Conservation (phyloP, 2,797 vertebrate species). For the Falco concolor region DNA sequence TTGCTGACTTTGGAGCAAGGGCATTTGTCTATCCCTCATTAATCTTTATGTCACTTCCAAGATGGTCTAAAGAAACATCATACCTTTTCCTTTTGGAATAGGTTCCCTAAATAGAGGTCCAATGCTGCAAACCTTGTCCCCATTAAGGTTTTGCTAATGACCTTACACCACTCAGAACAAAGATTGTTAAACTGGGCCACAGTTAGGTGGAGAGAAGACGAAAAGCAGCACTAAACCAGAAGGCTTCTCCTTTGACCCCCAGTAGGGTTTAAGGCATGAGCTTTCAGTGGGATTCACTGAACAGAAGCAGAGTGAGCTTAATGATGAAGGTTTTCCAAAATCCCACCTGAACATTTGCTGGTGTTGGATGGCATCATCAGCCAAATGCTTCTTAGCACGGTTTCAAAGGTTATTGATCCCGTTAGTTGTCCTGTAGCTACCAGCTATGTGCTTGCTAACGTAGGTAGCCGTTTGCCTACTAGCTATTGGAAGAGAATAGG, state of each 20-base stretch:
- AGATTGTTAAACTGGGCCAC: neutral
- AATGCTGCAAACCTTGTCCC: neutral
- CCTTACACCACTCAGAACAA: neutral
- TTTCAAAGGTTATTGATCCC: neutral
- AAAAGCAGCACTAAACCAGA: neutral
- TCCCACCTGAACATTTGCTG: neutral
- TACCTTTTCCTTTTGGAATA: constrained; percentile 12
- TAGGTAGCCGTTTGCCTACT: neutral
- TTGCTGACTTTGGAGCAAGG: constrained; percentile 63
- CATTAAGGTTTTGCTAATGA: constrained; percentile 22
- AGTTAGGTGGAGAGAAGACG: neutral
- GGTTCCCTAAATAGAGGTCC: constrained; percentile 15
- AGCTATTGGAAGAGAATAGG: neutral
- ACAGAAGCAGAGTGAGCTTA: neutral
- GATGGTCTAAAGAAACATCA: constrained; percentile 29
- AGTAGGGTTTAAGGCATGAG: constrained; percentile 2
- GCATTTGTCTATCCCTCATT: constrained; percentile 55
- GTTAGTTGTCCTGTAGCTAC: neutral
- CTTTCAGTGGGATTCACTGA: neutral
- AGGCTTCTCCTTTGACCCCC: neutral
- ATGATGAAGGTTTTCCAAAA: neutral
- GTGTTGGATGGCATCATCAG: neutral
- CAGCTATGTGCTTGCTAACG: neutral
- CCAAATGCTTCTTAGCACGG: neutral
- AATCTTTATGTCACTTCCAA: constrained; percentile 50